Base-by-base conservation (phyloP, 2,797 vertebrate species). In the Sarcoramphus papa region DNA sequence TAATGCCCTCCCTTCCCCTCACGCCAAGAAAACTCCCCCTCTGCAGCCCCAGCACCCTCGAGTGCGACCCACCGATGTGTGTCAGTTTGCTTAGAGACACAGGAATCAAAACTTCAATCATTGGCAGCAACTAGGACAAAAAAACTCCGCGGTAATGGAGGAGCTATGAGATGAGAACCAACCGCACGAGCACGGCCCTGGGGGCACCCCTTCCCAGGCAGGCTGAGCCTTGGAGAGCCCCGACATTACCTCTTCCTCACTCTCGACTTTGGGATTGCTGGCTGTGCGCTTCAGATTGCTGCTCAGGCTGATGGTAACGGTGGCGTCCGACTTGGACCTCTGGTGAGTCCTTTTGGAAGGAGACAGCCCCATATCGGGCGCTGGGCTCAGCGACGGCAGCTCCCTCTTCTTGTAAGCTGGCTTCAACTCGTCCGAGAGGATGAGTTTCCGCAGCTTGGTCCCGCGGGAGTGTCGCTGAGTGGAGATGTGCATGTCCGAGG, bases 401-500 rank as follows among this genome's bases (percentile, higher is more conserved):
- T 98, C 98, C 86, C 98, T 96, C 76, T 98, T 98, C 14, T 98
- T 92, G 51, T 98, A 98, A 6, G 98, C 98, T 0, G 99, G 99
- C 85, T 99, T 99, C 30, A 99, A 98, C 97, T 99, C 99, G 5
- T 99, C 99, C 0, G 99, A 99, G 40, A 99, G 98, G 98, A 99
- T 99, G 73, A 99, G 97, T 47, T 99, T 98, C 72, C 99, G 98
- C 5, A 99, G 98, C 76, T 99, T 99, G 98, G 99, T 99, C 70
- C 99, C 99, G 0, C 99, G 97, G 7, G 99, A 99, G 97, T 99
- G 98, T 6, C 99, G 98, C 97, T 99, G 99, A 0, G 99, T 99
- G 97, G 99, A 99, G 97, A 99, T 99, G 98, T 99, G 99, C 99
- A 99, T 99, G 98, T 99, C 99, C 0, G 99, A 99, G 59, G 99